Conservation (phyloP, 2,888 invertebrate genomes). For the Lordiphosa andalusiaca region DNA sequence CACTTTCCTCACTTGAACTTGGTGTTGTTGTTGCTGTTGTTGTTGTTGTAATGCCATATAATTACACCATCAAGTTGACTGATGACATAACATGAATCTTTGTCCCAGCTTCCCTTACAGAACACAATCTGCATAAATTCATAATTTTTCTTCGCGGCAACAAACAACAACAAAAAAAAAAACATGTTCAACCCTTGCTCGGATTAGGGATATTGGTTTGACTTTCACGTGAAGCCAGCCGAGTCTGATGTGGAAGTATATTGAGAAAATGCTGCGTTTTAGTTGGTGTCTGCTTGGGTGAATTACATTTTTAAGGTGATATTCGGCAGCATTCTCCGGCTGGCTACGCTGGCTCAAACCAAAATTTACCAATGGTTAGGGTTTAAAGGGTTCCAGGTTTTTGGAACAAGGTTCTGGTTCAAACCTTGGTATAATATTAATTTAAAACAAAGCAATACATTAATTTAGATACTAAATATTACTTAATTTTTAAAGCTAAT, state of each 20-base stretch:
- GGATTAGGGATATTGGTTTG: slow-evolving; percentile 18
- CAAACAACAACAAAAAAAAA: slow-evolving; percentile 1
- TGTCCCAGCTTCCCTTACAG: slow-evolving; percentile 68
- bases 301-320: no score
- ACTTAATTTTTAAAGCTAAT: no score
- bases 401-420: no score
- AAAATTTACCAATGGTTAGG: no score
- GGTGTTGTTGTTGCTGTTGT: slow-evolving; percentile 46
- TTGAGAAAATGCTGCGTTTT: no score
- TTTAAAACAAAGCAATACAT: no score
- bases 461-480: no score
- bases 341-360: no score
- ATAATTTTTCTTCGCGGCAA: slow-evolving; percentile 60
- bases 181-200: slow-evolving; percentile 31
- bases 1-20: slow-evolving; percentile 71
- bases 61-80: slow-evolving; percentile 81
- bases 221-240: neutral
- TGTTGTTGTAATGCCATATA: slow-evolving; percentile 68
- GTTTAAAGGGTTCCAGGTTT: no score
- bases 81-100: slow-evolving; percentile 80
- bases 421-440: no score
- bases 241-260: neutral
- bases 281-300: no score
- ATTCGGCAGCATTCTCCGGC: no score
- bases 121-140: slow-evolving; percentile 75